Conservation (phyloP, 2,888 invertebrate species). For the Heteromyza rotundicornis region DNA sequence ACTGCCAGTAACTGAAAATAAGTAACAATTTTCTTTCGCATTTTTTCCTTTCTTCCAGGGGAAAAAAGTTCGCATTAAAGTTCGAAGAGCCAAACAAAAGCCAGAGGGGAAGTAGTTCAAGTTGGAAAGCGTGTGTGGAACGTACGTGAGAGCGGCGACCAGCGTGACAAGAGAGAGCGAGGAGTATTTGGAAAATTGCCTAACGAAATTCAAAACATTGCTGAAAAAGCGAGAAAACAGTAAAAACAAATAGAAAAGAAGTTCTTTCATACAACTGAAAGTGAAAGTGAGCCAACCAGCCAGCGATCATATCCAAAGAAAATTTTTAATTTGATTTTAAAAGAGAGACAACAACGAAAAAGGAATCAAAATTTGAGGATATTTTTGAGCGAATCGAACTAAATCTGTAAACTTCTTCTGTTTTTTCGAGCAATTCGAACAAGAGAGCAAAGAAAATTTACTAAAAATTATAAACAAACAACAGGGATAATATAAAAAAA, state of each 20-base stretch:
- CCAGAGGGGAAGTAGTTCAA: too few species aligned
- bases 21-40: too few species aligned
- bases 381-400: conserved; percentile 20
- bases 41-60: conserved; percentile 14
- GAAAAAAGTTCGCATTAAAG: conserved; percentile 27
- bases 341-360: too few species aligned
- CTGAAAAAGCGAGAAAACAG: neutral
- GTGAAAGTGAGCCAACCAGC: conserved; percentile 28
- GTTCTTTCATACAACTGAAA: conserved; percentile 1
- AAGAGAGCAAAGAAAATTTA: conserved; percentile 19
- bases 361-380: conserved; percentile 7
- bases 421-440: conserved; percentile 21
- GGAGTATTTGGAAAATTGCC: too few species aligned
- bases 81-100: conserved; percentile 29
- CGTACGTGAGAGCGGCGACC: too few species aligned
- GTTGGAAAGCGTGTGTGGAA: too few species aligned
- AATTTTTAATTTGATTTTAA: too few species aligned
- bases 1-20: too few species aligned
- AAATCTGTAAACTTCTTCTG: conserved; percentile 17
- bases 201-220: too few species aligned
- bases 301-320: conserved; percentile 42
- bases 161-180: too few species aligned
- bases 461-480: conserved; percentile 22
- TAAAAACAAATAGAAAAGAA: neutral
- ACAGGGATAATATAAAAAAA: conserved; percentile 42